Base-by-base conservation (phyloP, 2,113 vertebrate genomes). In the Scatophagus argus region DNA sequence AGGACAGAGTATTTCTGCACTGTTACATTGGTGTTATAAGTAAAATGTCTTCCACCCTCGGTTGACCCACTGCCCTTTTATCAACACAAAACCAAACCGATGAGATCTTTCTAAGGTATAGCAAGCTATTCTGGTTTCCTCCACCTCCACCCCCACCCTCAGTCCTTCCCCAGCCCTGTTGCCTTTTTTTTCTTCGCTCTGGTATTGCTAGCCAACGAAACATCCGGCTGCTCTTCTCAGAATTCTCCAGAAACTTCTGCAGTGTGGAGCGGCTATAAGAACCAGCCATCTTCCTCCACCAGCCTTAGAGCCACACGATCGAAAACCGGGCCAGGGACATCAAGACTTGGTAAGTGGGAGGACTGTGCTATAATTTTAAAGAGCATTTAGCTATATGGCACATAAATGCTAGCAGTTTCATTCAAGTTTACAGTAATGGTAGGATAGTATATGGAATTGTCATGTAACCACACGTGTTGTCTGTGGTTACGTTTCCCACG, bases 181-280 rank as follows among this genome's bases (percentile, higher is more conserved):
- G 6, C 6, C n/a, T 6, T 17, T 27, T 2, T 2, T 14, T 27
- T 39, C 2, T 3, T 5, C 23, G 2, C 34, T 55, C 39, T 0
- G 49, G 60, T 72, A n/a, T n/a, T n/a, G n/a, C 55, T 46, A 3
- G 21, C 36, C 60, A 27, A 69, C 81, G 74, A 44, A 27, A 88
- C 77, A 49, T 81, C 90, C 90, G 84, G 68, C 54, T 3, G 16
- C 44, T 47, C 54, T n/a, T 58, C 34, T 32, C 70, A 6, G 49
- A 75, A 39, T 72, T 77, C 87, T 95, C 93, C 82, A 94, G 94
- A 95, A 95, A 84, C 78, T 95, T 95, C 94, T 85, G 36, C 66
- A 19, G 38, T 0, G 61, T 44, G 14, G 27, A 29, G 61, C 66
- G 21, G 25, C 55, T 92, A 89, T 91, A 92, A 89, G 66, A 82